A percentile compares a stretch with the other conserved stretches of the same genome.
These are phyloP conservation scores for Periophthalmodon schlosseri DNA, from an alignment of 2,113 vertebrate genomes.

Conservation along the genomic window DNA sequence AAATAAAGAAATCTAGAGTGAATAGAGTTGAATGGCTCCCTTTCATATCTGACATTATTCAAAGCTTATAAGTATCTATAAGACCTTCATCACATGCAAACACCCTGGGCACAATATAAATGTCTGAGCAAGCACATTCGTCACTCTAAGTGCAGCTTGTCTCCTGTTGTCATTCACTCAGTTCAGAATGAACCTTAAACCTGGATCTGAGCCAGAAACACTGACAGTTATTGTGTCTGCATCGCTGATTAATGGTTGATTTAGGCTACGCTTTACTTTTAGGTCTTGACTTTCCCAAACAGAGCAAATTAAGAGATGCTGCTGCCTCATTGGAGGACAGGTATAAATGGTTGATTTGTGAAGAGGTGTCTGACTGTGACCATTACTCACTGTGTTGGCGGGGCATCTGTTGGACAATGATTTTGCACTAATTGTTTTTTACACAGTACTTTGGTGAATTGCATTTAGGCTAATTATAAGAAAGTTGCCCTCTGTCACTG, in stretches of 20 bases:
- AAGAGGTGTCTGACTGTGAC: not conserved
- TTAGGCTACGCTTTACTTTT: conserved; percentile 2
- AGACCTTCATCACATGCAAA: not conserved
- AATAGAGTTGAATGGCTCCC: conserved; percentile 4
- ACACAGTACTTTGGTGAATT: conserved; percentile 3
- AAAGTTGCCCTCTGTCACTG: not conserved
- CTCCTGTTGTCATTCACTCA: conserved; percentile 12
- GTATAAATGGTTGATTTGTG: conserved; percentile 5
- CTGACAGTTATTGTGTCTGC: conserved; percentile 6
- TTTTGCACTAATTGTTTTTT: conserved; percentile 2
- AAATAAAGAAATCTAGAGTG: not conserved
- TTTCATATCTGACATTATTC: conserved; percentile 3
- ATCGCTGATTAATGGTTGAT: not conserved
- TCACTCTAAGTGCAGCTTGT: conserved; percentile 10
- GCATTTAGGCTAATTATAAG: not conserved
- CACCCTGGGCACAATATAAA: not conserved
- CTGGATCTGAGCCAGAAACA: not conserved
- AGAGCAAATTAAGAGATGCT: conserved; percentile 4
- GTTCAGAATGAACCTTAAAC: conserved; percentile 2
- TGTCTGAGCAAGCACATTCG: not conserved
- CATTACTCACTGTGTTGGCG: not conserved
- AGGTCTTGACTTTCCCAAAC: conserved; percentile 7
- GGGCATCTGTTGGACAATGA: not conserved
- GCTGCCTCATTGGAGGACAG: conserved; percentile 4
- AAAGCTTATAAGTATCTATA: not conserved